A percentile compares a stretch with the other conserved stretches of the same genome.
Evolutionary conservation across 2,888 invertebrate species (phyloP).

Genomic region (Empis stercorea): DNA sequence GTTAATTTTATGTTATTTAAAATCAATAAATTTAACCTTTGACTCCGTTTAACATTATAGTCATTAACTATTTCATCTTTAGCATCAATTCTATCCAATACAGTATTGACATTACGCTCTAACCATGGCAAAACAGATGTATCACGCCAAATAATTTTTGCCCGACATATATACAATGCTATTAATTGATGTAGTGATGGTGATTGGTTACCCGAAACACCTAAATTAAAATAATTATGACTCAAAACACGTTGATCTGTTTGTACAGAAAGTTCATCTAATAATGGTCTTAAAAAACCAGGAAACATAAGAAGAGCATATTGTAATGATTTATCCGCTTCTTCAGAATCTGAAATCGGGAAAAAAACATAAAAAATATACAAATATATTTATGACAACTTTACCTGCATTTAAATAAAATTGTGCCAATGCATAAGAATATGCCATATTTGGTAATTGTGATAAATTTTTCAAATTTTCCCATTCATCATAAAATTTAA

Average conservation of each 20-base stretch:
- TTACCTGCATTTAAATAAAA: slow-evolving; percentile 42
- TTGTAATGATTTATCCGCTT: slow-evolving; percentile 54
- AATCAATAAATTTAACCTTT: slow-evolving; percentile 33
- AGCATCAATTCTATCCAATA: slow-evolving; percentile 49
- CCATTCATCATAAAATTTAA: slow-evolving; percentile 45
- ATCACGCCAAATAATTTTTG: slow-evolving; percentile 68
- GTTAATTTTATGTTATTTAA: slow-evolving; percentile 2
- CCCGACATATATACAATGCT: slow-evolving; percentile 58
- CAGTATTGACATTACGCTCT: slow-evolving; percentile 54
- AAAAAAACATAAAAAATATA: slow-evolving; percentile 3
- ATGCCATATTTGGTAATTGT: slow-evolving; percentile 79
- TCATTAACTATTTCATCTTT: slow-evolving; percentile 47
- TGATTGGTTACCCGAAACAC: slow-evolving; percentile 39
- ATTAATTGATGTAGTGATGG: slow-evolving; percentile 55
- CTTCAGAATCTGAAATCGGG: slow-evolving; percentile 27
- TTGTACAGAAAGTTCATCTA: slow-evolving; percentile 64
- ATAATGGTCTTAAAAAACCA: slow-evolving; percentile 52
- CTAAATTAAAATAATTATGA: slow-evolving; percentile 36
- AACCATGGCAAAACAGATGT: slow-evolving; percentile 60
- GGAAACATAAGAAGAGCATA: slow-evolving; percentile 74
- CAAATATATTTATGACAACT: slow-evolving; percentile 5
- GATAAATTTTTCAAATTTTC: slow-evolving; percentile 52
- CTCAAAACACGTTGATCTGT: slow-evolving; percentile 48
- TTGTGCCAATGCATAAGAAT: slow-evolving; percentile 62
- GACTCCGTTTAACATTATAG: slow-evolving; percentile 45